Percentiles rank a stretch among this genome's conserved stretches.
Evolutionary conservation across 2,113 vertebrate genomes (phyloP).

Genomic region (Eptesicus fuscus): DNA sequence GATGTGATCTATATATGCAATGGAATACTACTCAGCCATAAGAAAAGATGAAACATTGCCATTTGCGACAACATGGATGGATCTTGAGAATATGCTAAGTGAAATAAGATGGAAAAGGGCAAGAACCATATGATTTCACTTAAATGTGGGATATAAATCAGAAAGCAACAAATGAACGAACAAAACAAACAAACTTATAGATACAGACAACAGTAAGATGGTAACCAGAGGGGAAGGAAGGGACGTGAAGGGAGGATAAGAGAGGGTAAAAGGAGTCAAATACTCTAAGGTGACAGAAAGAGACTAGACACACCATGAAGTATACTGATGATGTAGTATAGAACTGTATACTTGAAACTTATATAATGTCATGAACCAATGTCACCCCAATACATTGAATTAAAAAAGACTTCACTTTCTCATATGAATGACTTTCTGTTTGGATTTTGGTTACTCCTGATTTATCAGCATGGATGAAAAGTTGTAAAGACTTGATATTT

Average conservation of each 20-base stretch:
- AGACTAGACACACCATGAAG: background rate
- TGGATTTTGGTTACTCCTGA: slow-evolving; percentile 39
- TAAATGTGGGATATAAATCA: background rate
- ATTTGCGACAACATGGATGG: too few relatives aligned
- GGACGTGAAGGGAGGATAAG: background rate
- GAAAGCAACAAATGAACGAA: background rate
- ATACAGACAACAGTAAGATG: background rate
- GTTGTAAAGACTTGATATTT: background rate
- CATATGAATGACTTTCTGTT: background rate
- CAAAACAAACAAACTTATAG: background rate
- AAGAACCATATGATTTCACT: background rate
- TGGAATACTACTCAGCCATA: too few relatives aligned
- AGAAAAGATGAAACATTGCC: too few relatives aligned
- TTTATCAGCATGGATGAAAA: background rate
- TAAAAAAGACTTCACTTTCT: background rate
- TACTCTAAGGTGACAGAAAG: background rate
- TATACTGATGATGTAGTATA: background rate
- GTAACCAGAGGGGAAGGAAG: background rate
- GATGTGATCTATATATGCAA: background rate
- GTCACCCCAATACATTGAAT: background rate
- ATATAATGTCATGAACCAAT: background rate
- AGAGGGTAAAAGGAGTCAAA: background rate
- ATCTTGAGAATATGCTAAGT: too few relatives aligned
- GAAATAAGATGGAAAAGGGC: too few relatives aligned
- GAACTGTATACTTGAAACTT: background rate